Base-by-base conservation (phyloP, 2,888 invertebrate genomes). In the Actias luna region DNA sequence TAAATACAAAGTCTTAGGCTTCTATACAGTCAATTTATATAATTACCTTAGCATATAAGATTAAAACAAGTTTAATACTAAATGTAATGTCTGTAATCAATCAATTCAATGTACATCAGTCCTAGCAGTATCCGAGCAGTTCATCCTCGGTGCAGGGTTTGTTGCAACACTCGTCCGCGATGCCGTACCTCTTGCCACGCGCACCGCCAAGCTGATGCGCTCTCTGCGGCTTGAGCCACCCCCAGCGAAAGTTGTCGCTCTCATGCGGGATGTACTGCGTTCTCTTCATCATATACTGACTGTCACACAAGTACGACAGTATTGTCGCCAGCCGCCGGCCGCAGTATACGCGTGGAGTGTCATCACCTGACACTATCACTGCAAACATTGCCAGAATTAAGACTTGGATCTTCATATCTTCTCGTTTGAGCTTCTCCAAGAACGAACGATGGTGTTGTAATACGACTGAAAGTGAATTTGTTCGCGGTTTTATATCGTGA, bases 221-320 rank as follows among this genome's bases (percentile, higher is more conserved):
- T 46, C 14, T 52, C 2, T 52, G 52, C 42, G 0, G 18, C 22
- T 46, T 22, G 12, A 46, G 18, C 42, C 42, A 46, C 0, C 8
- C 10, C 42, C 22, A 46, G 22, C 42, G 8, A 22, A 2, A 22
- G 22, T 22, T 22, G 0, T 46, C 42, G 16, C 42, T 46, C 8
- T 18, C 42, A 18, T 7, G n/a, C 16, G 25, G 5, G 46, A 33
- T n/a, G 12, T 16, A 12, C 58, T 10, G 25, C n/a, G 27, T n/a
- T 27, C 35, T 12, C 50, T 59, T 62, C 35, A 35, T 3, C 50
- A 27, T 2, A 12, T 29, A 22, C 5, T 10, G 4, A 29, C 29
- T 29, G n/a, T 71, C 67, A 46, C 77, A 78, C 0, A 75, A 16
- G n/a, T 62, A 22, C 0, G 71, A 71, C 62, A 75, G 29, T 0